Conservation (phyloP, 2,888 invertebrate genomes). For the Atrina japonica region DNA sequence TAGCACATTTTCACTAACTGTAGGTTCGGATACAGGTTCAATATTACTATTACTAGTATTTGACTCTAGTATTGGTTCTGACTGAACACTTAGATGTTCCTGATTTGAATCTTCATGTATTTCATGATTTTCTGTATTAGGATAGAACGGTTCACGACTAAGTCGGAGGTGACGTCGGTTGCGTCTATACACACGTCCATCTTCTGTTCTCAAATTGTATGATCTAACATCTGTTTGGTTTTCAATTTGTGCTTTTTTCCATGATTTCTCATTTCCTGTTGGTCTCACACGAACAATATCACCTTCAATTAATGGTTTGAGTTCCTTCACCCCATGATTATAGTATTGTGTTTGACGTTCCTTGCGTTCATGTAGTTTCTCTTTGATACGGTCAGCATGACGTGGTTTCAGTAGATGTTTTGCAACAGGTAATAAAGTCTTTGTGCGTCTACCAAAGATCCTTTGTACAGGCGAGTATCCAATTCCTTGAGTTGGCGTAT, state of each 20-base stretch:
- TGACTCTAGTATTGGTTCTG: background rate
- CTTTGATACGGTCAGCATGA: background rate
- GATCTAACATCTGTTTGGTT: slow-evolving; percentile 14
- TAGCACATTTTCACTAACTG: background rate
- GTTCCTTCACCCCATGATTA: too few species aligned
- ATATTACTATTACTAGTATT: background rate
- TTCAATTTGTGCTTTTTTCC: slow-evolving; percentile 7
- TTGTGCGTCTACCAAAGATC: slow-evolving; percentile 27
- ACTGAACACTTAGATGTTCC: background rate
- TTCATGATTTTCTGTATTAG: too few species aligned
- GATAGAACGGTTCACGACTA: slow-evolving; percentile 3
- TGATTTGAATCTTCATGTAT: too few species aligned
- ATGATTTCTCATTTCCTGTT: slow-evolving; percentile 4
- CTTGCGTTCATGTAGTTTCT: background rate
- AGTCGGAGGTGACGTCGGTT: slow-evolving; percentile 4
- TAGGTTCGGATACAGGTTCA: background rate
- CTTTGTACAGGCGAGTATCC: slow-evolving; percentile 19
- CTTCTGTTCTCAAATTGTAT: slow-evolving; percentile 3
- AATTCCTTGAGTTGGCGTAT: slow-evolving; percentile 30
- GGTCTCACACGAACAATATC: slow-evolving; percentile 4
- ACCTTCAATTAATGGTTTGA: background rate
- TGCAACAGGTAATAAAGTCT: slow-evolving; percentile 4
- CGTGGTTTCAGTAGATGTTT: too few species aligned
- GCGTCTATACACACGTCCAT: slow-evolving; percentile 5
- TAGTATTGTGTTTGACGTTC: background rate